Evolutionary conservation across 2,888 invertebrate genomes (phyloP), one percentile per base, ranked within the genome.

Genomic region (Acheta domesticus): DNA sequence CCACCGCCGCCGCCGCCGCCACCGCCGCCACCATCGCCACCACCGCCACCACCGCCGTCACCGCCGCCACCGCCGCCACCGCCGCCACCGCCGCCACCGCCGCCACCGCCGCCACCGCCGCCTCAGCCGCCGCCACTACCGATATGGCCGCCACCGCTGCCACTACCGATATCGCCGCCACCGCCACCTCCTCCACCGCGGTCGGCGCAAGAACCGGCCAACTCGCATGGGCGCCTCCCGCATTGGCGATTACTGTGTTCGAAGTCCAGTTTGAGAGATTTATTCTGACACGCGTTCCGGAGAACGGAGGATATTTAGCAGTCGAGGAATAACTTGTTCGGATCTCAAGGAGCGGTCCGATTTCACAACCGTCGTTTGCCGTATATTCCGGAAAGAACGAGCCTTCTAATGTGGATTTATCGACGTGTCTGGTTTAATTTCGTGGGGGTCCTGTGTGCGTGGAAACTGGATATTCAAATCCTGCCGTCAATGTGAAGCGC

Each of bases 251-350:
- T 62, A 62, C 62, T 62, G 62, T 62, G 62, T 62, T 62, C 62
- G 62, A 62, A 62, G 62, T 62, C 62, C 62, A 62, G 62, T 62
- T 62, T 62, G 62, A 62, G 62, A 62, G 62, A 62, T 62, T 62
- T 62, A 62, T 62, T 62, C 62, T 19, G 62, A 62, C n/a, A 12
- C n/a, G n/a, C n/a, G 62, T 62, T n/a, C 62, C 62, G 16, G n/a
- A n/a, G 62, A 19, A n/a, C 16, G 4, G n/a, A 62, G 62, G 62
- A 62, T 62, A 62, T 62, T 62, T 62, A 62, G 62, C 62, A 62
- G 62, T 62, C 62, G 16, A 11, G 62, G 62, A 62, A 62, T 62
- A 62, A 62, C 62, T 62, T 62, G 62, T 62, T 62, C n/a, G 62
- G 62, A 62, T n/a, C 62, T 62, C 62, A 62, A 62, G 62, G 62